Evolutionary conservation across 2,797 vertebrate genomes (phyloP), one percentile per base, ranked within the genome.

Genomic region (Acropternis orthonyx): DNA sequence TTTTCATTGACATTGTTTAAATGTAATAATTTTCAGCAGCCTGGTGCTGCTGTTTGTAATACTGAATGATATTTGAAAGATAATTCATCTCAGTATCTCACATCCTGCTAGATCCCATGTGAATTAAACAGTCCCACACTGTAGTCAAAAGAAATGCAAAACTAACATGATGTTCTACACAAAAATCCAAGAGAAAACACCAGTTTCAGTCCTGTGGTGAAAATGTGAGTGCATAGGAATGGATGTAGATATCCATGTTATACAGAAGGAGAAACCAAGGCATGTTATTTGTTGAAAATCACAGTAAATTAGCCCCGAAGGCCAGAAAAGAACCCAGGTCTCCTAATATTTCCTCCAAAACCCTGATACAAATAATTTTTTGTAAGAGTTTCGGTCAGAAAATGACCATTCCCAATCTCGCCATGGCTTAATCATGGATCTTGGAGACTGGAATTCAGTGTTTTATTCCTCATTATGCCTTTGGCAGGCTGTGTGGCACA

Each of bases 1-100:
- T 96, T 90, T 94, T 77, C 89, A 52, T 74, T 93, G 85, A 66
- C 69, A 36, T 84, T 75, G 73, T 94, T 84, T 88, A 88, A 94
- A 78, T 58, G 82, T 52, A 92, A 55, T 83, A 82, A 88, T 94
- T 96, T 93, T 72, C 75, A 75, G 58, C 49, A 88, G 76, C 32
- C 79, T 87, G 8, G 18, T 93, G 36, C 61, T 94, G 65, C 43
- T 92, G 68, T 89, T 92, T 88, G 66, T 55, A 85, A 78, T 88
- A 55, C 43, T 84, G 89, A 78, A 72, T 89, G 87, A 83, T 94
- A 88, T 85, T 83, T 91, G 89, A 80, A 88, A 95, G 92, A 63
- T 69, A 92, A 91, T 87, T 95, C 72, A 69, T 32, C 69, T 85
- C 62, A 16, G n/a, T 75, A 23, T 78, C 69, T 94, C 62, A 39